These are phyloP conservation scores for Scaptomyza hsui DNA, from an alignment of 1,140 invertebrate species.

Conservation along the genomic window DNA sequence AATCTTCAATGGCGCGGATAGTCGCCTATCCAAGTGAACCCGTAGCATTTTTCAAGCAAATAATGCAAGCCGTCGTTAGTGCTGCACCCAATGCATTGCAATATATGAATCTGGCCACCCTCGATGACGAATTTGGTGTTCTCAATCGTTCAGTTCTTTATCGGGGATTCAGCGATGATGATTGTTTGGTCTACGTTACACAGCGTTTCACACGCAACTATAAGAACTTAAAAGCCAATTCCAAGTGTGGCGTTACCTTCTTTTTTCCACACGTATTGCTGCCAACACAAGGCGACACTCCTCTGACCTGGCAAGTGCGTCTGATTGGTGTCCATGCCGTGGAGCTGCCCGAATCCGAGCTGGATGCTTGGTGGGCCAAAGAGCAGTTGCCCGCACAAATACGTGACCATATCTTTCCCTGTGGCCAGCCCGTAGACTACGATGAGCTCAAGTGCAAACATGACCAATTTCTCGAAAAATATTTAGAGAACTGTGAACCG, in stretches of 20 bases:
- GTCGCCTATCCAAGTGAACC: conserved; percentile 47
- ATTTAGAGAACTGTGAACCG: conserved; percentile 33
- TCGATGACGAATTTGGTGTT: conserved; percentile 67
- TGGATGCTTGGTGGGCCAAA: conserved; percentile 60
- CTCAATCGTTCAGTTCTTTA: conserved; percentile 74
- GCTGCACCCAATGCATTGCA: background rate
- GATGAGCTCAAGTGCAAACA: conserved; percentile 56
- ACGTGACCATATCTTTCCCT: conserved; percentile 62
- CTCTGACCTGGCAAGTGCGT: conserved; percentile 65
- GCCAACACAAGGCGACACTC: background rate
- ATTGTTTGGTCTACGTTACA: conserved; percentile 66
- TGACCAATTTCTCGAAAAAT: conserved; percentile 49
- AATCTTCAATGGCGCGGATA: conserved; percentile 58
- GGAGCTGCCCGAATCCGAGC: conserved; percentile 49
- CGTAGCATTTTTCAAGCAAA: conserved; percentile 51
- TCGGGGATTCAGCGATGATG: conserved; percentile 59
- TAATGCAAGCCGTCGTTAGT: conserved; percentile 27
- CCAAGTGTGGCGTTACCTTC: conserved; percentile 55
- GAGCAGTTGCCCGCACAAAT: conserved; percentile 63
- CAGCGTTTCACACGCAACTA: conserved; percentile 71
- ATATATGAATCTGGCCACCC: conserved; percentile 73
- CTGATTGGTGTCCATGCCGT: conserved; percentile 62
- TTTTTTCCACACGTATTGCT: conserved; percentile 40
- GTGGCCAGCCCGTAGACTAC: conserved; percentile 66
- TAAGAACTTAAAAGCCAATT: conserved; percentile 62